These are phyloP conservation scores for Villa cingulata DNA, from an alignment of 2,888 invertebrate species.

Conservation along the genomic window DNA sequence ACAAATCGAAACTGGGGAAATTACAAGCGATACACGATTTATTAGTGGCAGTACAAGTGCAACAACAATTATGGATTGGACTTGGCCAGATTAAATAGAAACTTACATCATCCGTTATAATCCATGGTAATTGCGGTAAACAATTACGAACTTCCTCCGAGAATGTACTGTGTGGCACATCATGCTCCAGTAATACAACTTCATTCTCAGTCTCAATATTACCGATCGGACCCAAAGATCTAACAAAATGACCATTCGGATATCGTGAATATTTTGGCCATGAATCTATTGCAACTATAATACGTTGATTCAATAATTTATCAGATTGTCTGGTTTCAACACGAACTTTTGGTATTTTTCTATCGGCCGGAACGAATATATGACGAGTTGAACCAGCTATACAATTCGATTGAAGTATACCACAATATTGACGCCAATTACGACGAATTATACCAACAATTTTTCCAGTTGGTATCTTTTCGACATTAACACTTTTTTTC, in stretches of 20 bases:
- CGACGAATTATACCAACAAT: constrained; percentile 91
- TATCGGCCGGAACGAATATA: constrained; percentile 88
- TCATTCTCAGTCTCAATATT: constrained; percentile 95
- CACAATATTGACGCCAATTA: constrained; percentile 97
- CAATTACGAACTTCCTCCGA: constrained; percentile 87
- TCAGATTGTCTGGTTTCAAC: constrained; percentile 91
- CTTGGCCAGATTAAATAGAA: background rate
- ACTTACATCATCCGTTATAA: constrained; percentile 64
- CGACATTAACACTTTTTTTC: constrained; percentile 25
- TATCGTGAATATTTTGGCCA: constrained; percentile 92
- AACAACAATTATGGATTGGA: background rate
- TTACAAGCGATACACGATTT: background rate
- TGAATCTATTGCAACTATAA: constrained; percentile 89
- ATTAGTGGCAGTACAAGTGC: background rate
- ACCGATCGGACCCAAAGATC: constrained; percentile 82
- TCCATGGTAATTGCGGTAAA: constrained; percentile 81
- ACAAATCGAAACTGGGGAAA: constrained; percentile 4
- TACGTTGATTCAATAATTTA: constrained; percentile 63
- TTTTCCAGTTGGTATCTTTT: constrained; percentile 53
- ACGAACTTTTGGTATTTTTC: constrained; percentile 83
- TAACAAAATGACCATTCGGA: constrained; percentile 91
- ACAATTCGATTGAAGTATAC: constrained; percentile 71
- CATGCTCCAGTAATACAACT: constrained; percentile 88
- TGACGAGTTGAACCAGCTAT: constrained; percentile 60
- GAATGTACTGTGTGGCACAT: constrained; percentile 91